Conservation (phyloP, 2,113 vertebrate species). For the Sorex araneus region DNA sequence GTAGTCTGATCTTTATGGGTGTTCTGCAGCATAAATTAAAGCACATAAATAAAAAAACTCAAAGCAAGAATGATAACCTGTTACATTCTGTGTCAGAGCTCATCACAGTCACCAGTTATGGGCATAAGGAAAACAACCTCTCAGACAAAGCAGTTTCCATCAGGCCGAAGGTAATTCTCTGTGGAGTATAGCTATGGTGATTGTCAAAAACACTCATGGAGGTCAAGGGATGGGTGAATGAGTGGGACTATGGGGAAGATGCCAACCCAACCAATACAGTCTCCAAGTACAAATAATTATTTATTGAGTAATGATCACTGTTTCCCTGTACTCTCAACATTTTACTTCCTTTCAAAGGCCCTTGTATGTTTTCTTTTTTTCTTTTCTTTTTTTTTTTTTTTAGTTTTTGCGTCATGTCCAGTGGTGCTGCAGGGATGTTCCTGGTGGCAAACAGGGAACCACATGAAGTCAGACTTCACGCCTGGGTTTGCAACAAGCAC, state of each 20-base stretch:
- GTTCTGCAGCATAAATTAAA: background rate
- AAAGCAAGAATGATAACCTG: background rate
- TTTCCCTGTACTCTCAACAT: background rate
- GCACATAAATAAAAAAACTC: background rate
- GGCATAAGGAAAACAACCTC: background rate
- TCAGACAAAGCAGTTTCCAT: background rate
- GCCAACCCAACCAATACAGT: background rate
- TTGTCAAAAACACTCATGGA: background rate
- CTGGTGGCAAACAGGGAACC: no score
- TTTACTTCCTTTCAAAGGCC: no score
- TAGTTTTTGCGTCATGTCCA: no score
- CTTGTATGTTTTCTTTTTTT: no score
- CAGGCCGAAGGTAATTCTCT: background rate
- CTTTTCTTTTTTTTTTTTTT: no score
- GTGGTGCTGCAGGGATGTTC: no score
- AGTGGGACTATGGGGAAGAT: background rate
- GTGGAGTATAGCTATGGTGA: background rate
- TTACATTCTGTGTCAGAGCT: background rate
- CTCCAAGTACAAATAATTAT: background rate
- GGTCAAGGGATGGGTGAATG: background rate
- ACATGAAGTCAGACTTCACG: no score
- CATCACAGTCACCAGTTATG: background rate
- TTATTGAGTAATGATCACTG: slow-evolving; percentile 1
- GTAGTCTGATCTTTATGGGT: background rate
- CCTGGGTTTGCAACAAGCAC: no score